Base-by-base conservation (phyloP, 2,888 invertebrate species). In the Ormyrus thymus region DNA sequence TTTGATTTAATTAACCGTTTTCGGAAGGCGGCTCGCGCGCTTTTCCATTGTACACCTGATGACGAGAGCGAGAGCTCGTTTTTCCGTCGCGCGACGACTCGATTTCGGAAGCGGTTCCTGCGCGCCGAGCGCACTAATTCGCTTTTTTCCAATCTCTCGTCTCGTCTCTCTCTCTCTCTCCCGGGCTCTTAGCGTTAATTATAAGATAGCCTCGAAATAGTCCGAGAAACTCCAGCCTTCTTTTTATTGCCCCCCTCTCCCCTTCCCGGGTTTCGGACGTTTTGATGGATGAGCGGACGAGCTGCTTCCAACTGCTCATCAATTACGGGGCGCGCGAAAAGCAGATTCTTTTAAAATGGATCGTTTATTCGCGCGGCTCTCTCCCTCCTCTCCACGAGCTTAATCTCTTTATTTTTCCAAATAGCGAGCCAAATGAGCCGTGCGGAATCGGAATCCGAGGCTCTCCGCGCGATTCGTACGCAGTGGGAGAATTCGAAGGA, bases 1-100 rank as follows among this genome's bases (percentile, higher is more conserved):
- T 90, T 90, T 90, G 88, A 87, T 89, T 89, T 88, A 89, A 90
- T 90, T 89, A 89, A 87, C 88, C 82, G 82, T 80, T 82, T 81
- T 82, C 82, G 82, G 29, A 29, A 82, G 81, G 82, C 81, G 81
- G 29, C 29, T 29, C 58, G 29, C n/a, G 72, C 9, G 56, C 59
- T 74, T 69, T 69, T 73, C 78, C 73, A 55, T 29, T 29, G 4
- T 3, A 29, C 0, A 4, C 29, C 64, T 6, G 13, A 58, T 7
- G 7, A 55, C 11, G 58, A 58, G 29, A n/a, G 11, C 29, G 45
- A 43, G 61, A 59, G 29, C 29, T 59, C 29, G 7, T 15, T 13
- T 7, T 3, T 9, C 61, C 45, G 61, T 8, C 9, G 13, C 7
- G 72, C 51, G 43, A 51, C 6, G 45, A 4, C 6, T 8, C 50